Conservation (phyloP, 2,113 vertebrate species). For the human (Homo sapiens) region DNA sequence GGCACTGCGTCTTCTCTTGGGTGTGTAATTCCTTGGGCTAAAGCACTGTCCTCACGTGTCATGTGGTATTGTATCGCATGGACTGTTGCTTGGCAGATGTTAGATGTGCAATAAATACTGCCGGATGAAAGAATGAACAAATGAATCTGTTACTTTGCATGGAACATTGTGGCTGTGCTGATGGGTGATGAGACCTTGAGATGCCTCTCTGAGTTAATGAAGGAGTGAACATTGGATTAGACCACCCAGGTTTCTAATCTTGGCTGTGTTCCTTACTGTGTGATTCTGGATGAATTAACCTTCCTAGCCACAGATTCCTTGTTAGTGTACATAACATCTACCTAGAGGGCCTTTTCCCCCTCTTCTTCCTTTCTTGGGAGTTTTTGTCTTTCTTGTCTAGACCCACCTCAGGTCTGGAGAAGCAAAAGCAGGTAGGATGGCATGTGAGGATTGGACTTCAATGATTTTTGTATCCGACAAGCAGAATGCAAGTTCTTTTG, state of each 20-base stretch:
- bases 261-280: background rate
- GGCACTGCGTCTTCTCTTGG: background rate
- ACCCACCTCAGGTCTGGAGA: background rate
- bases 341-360: rapidly evolving
- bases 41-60: background rate
- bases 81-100: background rate
- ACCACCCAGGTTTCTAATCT: no score
- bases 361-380: background rate
- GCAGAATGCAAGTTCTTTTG: background rate
- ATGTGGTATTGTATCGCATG: rapidly evolving
- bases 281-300: background rate
- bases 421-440: background rate
- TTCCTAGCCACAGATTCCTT: background rate
- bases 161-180: background rate
- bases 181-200: background rate
- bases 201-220: background rate
- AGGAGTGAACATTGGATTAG: background rate
- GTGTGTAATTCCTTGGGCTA: rapidly evolving
- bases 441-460: background rate
- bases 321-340: background rate
- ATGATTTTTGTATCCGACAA: background rate
- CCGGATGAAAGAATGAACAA: background rate
- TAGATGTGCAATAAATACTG: background rate
- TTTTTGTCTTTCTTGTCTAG: background rate
- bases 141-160: no score